A percentile compares a stretch with the other conserved stretches of the same genome.
These are phyloP conservation scores for Bruchidius siliquastri DNA, from an alignment of 2,888 invertebrate genomes.

Conservation along the genomic window DNA sequence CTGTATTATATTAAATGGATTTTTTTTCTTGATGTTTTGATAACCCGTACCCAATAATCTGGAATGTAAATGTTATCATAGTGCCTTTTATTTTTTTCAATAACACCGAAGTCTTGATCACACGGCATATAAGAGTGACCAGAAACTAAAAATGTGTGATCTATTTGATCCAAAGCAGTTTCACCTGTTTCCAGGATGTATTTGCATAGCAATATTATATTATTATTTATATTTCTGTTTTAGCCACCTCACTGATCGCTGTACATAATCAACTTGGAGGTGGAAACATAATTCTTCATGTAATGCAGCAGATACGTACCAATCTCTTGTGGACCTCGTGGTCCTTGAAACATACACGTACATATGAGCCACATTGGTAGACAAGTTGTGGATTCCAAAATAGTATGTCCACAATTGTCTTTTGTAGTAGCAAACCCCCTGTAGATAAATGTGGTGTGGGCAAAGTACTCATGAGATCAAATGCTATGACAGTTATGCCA, in stretches of 20 bases:
- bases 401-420: slow-evolving; percentile 30
- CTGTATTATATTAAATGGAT: slow-evolving; percentile 4
- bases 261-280: slow-evolving; percentile 20
- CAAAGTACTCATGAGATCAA: slow-evolving; percentile 30
- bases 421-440: slow-evolving; percentile 26
- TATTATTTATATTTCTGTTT: slow-evolving; percentile 27
- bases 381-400: slow-evolving; percentile 25
- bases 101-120: slow-evolving; percentile 21
- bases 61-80: slow-evolving; percentile 21
- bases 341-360: slow-evolving; percentile 27
- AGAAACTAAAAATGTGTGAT: slow-evolving; percentile 27
- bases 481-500: slow-evolving; percentile 6
- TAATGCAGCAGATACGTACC: slow-evolving; percentile 28
- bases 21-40: slow-evolving; percentile 18
- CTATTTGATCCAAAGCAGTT: slow-evolving; percentile 19
- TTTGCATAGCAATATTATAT: neutral
- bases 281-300: slow-evolving; percentile 18
- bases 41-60: slow-evolving; percentile 20
- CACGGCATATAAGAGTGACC: slow-evolving; percentile 29
- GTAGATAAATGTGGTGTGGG: slow-evolving; percentile 28
- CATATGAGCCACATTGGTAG: slow-evolving; percentile 20
- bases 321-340: slow-evolving; percentile 32
- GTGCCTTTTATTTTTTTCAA: slow-evolving; percentile 26
- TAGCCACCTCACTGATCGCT: slow-evolving; percentile 24
- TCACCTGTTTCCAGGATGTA: slow-evolving; percentile 7